Conservation (phyloP, 2,888 invertebrate genomes). For the Xylophagus ater region DNA sequence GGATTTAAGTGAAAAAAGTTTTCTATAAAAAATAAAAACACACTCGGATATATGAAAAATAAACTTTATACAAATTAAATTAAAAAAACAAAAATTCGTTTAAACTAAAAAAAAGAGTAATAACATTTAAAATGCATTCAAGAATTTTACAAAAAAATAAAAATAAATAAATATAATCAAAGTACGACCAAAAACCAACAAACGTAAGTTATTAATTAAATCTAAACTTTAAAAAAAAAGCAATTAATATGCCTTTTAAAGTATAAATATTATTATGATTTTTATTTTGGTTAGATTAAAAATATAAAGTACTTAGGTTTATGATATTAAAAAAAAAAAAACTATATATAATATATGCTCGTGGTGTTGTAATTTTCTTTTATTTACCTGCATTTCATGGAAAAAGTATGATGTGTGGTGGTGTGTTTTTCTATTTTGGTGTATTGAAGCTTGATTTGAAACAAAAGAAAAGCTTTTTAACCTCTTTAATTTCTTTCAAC, state of each 20-base stretch:
- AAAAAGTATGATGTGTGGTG: too few species aligned
- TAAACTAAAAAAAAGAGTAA: not conserved
- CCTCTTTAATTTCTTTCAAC: too few species aligned
- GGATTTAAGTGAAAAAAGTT: constrained; percentile 16
- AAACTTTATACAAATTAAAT: too few species aligned
- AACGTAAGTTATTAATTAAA: constrained; percentile 5
- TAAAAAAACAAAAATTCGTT: too few species aligned
- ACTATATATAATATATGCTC: too few species aligned
- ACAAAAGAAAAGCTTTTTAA: too few species aligned
- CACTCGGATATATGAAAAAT: too few species aligned
- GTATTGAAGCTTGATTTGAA: too few species aligned
- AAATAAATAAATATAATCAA: not conserved
- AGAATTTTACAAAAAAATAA: not conserved
- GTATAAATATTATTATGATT: not conserved
- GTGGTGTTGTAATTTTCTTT: too few species aligned
- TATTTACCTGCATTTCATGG: too few species aligned
- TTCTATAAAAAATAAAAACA: constrained; percentile 12
- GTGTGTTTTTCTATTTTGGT: too few species aligned
- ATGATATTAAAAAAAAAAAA: not conserved
- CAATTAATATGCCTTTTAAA: not conserved
- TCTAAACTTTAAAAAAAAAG: not conserved
- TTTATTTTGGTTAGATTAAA: not conserved
- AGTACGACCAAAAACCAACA: constrained; percentile 4
- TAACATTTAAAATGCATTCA: not conserved
- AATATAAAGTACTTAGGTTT: not conserved